Conservation (phyloP, 2,797 vertebrate species). For the Pangasius krempfi region DNA sequence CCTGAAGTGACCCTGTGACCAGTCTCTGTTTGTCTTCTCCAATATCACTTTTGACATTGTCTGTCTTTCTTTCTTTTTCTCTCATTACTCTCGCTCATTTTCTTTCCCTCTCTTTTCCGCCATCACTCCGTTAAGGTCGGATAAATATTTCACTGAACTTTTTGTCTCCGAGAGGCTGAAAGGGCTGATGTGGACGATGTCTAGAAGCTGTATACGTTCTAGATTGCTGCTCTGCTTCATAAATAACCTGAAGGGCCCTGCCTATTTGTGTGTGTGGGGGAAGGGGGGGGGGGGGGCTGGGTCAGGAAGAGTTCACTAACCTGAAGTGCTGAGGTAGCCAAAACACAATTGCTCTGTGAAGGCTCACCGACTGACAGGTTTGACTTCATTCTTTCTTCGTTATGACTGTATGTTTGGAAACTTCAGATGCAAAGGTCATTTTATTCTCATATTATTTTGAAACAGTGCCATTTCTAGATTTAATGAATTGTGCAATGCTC, state of each 20-base stretch:
- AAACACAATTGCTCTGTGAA: slow-evolving; percentile 47
- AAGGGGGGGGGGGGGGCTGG: too few species aligned
- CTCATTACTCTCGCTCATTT: neutral
- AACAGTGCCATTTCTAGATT: neutral
- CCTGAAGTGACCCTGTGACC: slow-evolving; percentile 17
- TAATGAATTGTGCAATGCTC: neutral
- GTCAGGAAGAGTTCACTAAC: slow-evolving; percentile 53
- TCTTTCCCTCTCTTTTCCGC: neutral
- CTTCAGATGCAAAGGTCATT: neutral
- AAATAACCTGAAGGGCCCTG: slow-evolving; percentile 43
- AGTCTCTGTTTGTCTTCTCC: slow-evolving; percentile 26
- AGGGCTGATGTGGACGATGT: neutral
- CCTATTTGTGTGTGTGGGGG: neutral
- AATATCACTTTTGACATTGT: slow-evolving; percentile 37
- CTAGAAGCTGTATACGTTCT: slow-evolving; percentile 28
- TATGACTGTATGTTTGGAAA: neutral
- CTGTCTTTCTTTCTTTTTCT: slow-evolving; percentile 31
- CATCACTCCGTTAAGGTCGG: slow-evolving; percentile 16
- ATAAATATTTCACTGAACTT: slow-evolving; percentile 49
- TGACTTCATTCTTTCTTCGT: neutral
- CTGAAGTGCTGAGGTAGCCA: slow-evolving; percentile 55
- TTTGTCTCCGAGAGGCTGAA: slow-evolving; percentile 34
- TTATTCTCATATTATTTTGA: too few species aligned
- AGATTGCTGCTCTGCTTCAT: slow-evolving; percentile 46
- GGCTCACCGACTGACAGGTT: slow-evolving; percentile 37